Percentiles rank a stretch among this genome's conserved stretches.
Conservation (phyloP, 2,888 invertebrate species). For the Augochlorella aurata region DNA sequence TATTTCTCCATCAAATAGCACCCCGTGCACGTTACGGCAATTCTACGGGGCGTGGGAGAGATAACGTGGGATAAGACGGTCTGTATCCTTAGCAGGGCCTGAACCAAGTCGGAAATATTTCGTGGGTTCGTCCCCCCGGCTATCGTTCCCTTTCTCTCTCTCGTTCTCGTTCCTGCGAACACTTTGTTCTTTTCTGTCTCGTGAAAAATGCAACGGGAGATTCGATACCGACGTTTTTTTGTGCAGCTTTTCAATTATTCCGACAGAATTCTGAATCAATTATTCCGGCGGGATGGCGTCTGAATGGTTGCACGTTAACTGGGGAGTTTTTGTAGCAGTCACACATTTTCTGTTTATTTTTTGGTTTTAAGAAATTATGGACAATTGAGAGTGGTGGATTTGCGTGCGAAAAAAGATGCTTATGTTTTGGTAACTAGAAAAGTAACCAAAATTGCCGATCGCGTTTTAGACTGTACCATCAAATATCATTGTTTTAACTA, state of each 20-base stretch:
- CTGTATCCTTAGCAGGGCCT: constrained; percentile 18
- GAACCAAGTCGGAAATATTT: constrained; percentile 23
- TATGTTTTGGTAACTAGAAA: too few species aligned
- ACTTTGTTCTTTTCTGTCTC: background rate
- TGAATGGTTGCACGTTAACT: background rate
- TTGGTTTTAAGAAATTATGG: too few species aligned
- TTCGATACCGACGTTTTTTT: background rate
- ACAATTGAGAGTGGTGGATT: too few species aligned
- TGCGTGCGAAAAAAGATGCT: too few species aligned
- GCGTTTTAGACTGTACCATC: too few species aligned
- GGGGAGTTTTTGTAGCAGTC: background rate
- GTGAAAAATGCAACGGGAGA: background rate
- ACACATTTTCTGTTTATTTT: too few species aligned
- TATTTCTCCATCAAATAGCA: constrained; percentile 71
- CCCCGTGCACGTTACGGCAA: constrained; percentile 67
- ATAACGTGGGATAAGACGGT: constrained; percentile 52
- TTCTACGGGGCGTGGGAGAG: constrained; percentile 56
- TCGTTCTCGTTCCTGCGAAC: background rate
- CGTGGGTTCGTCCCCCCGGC: constrained; percentile 21
- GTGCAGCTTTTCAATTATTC: background rate
- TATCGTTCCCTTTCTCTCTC: background rate
- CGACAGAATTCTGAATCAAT: background rate
- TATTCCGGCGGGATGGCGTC: background rate
- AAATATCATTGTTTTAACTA: too few species aligned
- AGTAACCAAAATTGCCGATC: too few species aligned